Evolutionary conservation across 2,797 vertebrate genomes (phyloP), one percentile per base, ranked within the genome.

Genomic region (Danio jaintianensis): DNA sequence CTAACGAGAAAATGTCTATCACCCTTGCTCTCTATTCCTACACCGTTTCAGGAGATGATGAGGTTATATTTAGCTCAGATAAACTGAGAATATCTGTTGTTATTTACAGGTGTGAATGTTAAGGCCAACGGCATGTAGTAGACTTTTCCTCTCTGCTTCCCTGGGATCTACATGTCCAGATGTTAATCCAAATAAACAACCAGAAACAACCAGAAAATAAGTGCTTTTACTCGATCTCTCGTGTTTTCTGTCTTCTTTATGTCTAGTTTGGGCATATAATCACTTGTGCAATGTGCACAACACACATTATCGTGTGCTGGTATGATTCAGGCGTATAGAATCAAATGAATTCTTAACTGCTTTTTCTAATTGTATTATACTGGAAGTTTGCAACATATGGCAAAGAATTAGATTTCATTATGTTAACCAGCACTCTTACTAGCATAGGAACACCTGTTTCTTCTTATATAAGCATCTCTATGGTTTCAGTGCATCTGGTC

Each of bases 1-100:
- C 79, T 84, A 85, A 82, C 45, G 76, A 79, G 76, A 82, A 79
- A 82, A 80, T 38, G 79, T 78, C 76, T 68, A 79, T 82, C 81
- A 82, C 47, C 67, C 72, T 63, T 67, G 40, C 52, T 53, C 62
- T 81, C 64, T 18, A 55, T 47, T 50, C 45, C 43, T 13, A 53
- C 58, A 42, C 29, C 38, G 12, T 48, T 79, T 18, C 15, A 52
- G 48, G 29, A 77, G 68, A 76, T 63, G 47, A 12, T 58, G 50
- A 29, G 40, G 55, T 75, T 79, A 79, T 79, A 80, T 80, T 66
- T 66, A 80, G 78, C 20, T 55, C 55, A 18, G 38, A 22, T 68
- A 20, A 43, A 62, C 0, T 1, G 10, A 52, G 59, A 50, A 62
- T 62, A 50, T 75, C 22, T 71, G 67, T 70, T 64, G 15, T 58